Evolutionary conservation across 2,888 invertebrate species (phyloP).

Genomic region (Drosophila colorata): DNA sequence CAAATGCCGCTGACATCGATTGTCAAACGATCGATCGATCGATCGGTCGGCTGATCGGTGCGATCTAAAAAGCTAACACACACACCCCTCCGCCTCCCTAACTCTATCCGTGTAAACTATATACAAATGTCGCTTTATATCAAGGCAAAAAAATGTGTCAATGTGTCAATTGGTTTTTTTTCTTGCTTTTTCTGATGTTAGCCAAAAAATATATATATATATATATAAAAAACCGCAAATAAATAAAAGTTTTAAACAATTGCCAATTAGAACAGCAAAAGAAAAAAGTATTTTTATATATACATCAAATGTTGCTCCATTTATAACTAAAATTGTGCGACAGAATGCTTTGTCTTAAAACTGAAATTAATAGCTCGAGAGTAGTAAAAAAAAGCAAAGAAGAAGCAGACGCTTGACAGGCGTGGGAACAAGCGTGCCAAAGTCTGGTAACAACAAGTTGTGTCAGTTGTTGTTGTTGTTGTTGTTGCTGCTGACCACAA

Average conservation of each 20-base stretch:
- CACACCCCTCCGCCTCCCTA: not conserved
- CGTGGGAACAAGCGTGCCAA: slow-evolving; percentile 56
- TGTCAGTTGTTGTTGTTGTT: slow-evolving; percentile 16
- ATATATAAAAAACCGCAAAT: slow-evolving; percentile 59
- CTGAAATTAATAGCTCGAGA: slow-evolving; percentile 19
- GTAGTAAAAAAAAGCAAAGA: slow-evolving; percentile 6
- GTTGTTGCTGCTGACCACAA: slow-evolving; percentile 36
- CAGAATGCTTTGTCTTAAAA: slow-evolving; percentile 9
- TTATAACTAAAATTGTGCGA: slow-evolving; percentile 13
- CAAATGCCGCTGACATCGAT: slow-evolving; percentile 56
- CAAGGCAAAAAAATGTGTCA: slow-evolving; percentile 75
- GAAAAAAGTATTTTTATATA: slow-evolving; percentile 3
- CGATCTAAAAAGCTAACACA: slow-evolving; percentile 42
- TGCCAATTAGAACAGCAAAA: slow-evolving; percentile 57
- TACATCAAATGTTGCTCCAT: not conserved
- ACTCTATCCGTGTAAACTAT: slow-evolving; percentile 2
- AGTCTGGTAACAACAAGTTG: slow-evolving; percentile 19
- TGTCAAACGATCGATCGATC: slow-evolving; percentile 43
- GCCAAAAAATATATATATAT: slow-evolving; percentile 52
- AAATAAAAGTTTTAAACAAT: slow-evolving; percentile 53
- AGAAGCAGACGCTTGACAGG: slow-evolving; percentile 32
- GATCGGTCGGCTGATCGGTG: slow-evolving; percentile 19
- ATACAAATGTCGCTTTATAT: slow-evolving; percentile 13
- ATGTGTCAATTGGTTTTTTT: slow-evolving; percentile 71
- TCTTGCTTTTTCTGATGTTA: slow-evolving; percentile 18